Percentiles rank a stretch among this genome's conserved stretches.
Conservation (phyloP, 2,797 vertebrate species). For the Gymnothorax javanicus region DNA sequence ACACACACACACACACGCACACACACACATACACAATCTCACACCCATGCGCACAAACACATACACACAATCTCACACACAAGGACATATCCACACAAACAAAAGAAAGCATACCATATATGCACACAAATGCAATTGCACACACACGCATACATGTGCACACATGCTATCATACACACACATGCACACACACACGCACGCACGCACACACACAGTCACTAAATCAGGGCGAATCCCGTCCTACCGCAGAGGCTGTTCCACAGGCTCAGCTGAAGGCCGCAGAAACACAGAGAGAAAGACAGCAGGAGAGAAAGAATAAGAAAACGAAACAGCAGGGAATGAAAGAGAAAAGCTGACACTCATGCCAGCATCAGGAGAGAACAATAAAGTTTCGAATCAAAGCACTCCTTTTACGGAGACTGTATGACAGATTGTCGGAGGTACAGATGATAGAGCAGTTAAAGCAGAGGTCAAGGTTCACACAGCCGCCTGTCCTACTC, state of each 20-base stretch:
- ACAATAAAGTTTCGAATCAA: neutral
- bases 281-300: constrained; percentile 72
- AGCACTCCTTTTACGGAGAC: constrained; percentile 10
- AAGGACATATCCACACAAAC: no score
- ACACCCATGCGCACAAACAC: no score
- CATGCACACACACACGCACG: constrained; percentile 42
- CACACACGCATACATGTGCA: constrained; percentile 44
- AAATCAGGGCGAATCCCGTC: constrained; percentile 71
- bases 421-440: constrained; percentile 13
- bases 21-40: no score
- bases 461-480: neutral
- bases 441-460: neutral
- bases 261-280: constrained; percentile 79
- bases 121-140: constrained; percentile 16
- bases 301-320: constrained; percentile 68
- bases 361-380: constrained; percentile 42
- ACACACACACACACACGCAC: no score
- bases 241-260: constrained; percentile 83
- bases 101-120: no score
- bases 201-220: constrained; percentile 55
- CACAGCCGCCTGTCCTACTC: neutral
- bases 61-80: no score
- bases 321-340: constrained; percentile 43
- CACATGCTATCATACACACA: constrained; percentile 38
- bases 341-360: constrained; percentile 53